Percentiles rank a stretch among this genome's conserved stretches.
Conservation (phyloP, 1,140 invertebrate species). For the Apis cerana region DNA sequence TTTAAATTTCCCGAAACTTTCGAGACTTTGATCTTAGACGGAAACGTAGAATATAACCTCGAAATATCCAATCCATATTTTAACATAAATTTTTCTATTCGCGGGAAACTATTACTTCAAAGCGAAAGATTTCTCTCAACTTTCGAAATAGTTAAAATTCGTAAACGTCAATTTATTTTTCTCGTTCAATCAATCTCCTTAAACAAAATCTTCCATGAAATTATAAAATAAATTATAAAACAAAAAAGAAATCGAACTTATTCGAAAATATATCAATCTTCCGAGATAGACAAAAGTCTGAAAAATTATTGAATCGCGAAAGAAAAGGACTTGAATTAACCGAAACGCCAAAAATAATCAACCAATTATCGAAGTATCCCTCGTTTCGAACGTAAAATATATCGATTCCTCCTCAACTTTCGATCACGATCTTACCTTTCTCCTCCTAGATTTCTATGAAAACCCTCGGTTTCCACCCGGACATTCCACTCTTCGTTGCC, state of each 20-base stretch:
- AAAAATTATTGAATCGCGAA: no score
- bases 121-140: neutral
- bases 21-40: neutral
- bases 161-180: no score
- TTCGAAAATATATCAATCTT: no score
- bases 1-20: neutral
- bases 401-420: constrained; percentile 40
- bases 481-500: neutral
- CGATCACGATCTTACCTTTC: constrained; percentile 46
- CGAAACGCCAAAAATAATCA: no score
- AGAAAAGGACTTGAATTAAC: neutral
- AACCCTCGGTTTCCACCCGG: constrained; percentile 65
- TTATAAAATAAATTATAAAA: no score
- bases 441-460: constrained; percentile 69
- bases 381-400: neutral
- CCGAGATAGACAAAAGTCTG: no score
- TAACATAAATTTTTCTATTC: neutral
- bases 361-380: constrained; percentile 39
- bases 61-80: neutral
- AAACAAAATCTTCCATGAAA: no score
- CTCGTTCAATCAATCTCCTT: no score
- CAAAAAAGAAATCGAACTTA: no score
- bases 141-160: no score
- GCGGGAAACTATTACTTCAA: no score
- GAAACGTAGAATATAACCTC: neutral